Conservation (phyloP, 2,113 vertebrate species). For the Nannospalax galili region DNA sequence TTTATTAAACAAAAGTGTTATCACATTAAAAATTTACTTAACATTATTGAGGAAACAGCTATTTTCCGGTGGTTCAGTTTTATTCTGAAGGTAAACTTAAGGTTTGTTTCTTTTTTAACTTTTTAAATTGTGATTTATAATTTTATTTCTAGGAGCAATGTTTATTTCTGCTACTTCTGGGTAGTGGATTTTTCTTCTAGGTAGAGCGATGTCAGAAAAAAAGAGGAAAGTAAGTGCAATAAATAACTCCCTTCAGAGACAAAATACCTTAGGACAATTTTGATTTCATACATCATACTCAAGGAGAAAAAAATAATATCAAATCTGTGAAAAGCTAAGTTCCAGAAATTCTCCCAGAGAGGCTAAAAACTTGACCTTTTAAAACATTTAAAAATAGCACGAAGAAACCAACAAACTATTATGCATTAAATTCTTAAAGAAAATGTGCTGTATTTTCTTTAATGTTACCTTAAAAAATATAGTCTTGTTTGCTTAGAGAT, state of each 20-base stretch:
- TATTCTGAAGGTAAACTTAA: constrained; percentile 30
- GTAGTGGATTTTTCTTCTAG: background rate
- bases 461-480: background rate
- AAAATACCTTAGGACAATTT: constrained; percentile 31
- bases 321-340: background rate
- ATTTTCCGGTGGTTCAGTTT: background rate
- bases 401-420: background rate
- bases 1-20: background rate
- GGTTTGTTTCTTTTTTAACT: constrained; percentile 1
- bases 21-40: background rate
- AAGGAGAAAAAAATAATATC: background rate
- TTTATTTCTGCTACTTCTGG: constrained; percentile 19
- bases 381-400: constrained; percentile 5
- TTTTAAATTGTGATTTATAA: constrained; percentile 9
- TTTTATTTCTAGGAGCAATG: constrained; percentile 23
- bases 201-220: constrained; percentile 33
- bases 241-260: constrained; percentile 29
- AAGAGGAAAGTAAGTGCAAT: constrained; percentile 4
- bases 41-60: background rate
- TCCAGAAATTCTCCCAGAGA: background rate
- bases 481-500: background rate
- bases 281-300: background rate
- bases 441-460: background rate
- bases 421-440: background rate
- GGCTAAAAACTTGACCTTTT: constrained; percentile 31